phyloP scores from a whole-genome alignment of 1,140 invertebrate species.

The Leptinotarsa defecta region DNA sequence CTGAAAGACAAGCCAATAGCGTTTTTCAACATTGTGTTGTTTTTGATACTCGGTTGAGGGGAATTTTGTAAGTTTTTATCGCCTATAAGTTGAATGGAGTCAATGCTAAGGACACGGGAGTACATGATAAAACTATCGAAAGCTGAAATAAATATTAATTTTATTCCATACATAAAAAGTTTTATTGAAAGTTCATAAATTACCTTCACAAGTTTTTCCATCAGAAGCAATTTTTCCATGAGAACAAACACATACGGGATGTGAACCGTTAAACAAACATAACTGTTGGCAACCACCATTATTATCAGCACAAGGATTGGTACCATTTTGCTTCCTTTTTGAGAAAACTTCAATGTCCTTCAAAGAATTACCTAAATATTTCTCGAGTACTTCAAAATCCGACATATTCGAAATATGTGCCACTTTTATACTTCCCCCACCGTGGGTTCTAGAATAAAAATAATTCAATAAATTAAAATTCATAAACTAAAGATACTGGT shows the following conservation, averaged over 20 bases:
- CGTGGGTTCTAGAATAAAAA: constrained; percentile 60
- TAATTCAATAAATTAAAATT: neutral
- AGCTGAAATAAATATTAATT: constrained; percentile 57
- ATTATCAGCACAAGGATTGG: constrained; percentile 69
- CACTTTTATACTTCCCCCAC: constrained; percentile 68
- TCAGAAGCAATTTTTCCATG: constrained; percentile 71
- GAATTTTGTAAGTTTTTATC: constrained; percentile 74
- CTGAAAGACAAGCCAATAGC: constrained; percentile 84
- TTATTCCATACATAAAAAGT: neutral
- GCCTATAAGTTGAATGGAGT: constrained; percentile 75
- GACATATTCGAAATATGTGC: constrained; percentile 66
- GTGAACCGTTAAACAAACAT: constrained; percentile 76
- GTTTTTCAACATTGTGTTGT: constrained; percentile 75
- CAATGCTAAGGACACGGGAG: constrained; percentile 73
- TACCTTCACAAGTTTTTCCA: constrained; percentile 67
- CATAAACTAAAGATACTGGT: neutral
- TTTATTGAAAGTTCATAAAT: constrained; percentile 31
- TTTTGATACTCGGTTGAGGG: constrained; percentile 75
- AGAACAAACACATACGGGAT: constrained; percentile 72
- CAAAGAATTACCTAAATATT: constrained; percentile 68
- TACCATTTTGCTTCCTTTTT: constrained; percentile 61
- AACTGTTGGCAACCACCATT: constrained; percentile 78
- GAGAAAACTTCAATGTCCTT: constrained; percentile 74
- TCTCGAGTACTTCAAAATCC: constrained; percentile 61
- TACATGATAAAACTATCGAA: constrained; percentile 79